These are phyloP conservation scores for Fistularia commersonii DNA, from an alignment of 2,797 vertebrate genomes.

Conservation along the genomic window DNA sequence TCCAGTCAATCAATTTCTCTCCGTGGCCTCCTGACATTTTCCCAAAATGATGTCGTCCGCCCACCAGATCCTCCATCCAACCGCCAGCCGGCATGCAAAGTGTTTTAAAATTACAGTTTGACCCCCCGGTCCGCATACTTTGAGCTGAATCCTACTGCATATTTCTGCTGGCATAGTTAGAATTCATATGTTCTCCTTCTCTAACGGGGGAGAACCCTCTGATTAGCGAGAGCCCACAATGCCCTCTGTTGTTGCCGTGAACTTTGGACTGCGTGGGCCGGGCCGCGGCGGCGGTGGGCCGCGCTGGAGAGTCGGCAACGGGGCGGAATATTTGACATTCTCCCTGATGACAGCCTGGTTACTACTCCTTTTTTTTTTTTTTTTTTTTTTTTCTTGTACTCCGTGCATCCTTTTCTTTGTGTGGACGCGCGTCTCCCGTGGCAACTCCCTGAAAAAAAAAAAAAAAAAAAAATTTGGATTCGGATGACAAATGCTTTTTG, in stretches of 20 bases:
- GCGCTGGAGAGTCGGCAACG: slow-evolving; percentile 59
- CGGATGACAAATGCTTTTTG: slow-evolving; percentile 63
- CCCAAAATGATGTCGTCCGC: slow-evolving; percentile 29
- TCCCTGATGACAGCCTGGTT: slow-evolving; percentile 68
- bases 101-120: slow-evolving; percentile 48
- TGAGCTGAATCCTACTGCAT: slow-evolving; percentile 60
- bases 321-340: slow-evolving; percentile 74
- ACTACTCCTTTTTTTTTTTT: too few relatives aligned
- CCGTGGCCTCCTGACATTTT: slow-evolving; percentile 50
- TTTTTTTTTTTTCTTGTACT: slow-evolving; percentile 33
- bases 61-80: slow-evolving; percentile 35
- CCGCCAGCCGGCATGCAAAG: slow-evolving; percentile 33
- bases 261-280: slow-evolving; percentile 75
- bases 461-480: slow-evolving; percentile 50
- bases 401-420: slow-evolving; percentile 38
- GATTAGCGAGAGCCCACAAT: slow-evolving; percentile 71
- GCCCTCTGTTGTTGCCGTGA: slow-evolving; percentile 70
- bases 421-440: slow-evolving; percentile 39
- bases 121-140: slow-evolving; percentile 52
- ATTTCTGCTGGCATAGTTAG: slow-evolving; percentile 67
- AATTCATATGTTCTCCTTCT: slow-evolving; percentile 57
- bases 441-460: too few relatives aligned
- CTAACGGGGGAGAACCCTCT: slow-evolving; percentile 55
- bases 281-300: slow-evolving; percentile 51
- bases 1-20: slow-evolving; percentile 21